Percentiles rank a stretch among this genome's conserved stretches.
Conservation (phyloP, 1,140 invertebrate genomes). For the Drosophila virilis region DNA sequence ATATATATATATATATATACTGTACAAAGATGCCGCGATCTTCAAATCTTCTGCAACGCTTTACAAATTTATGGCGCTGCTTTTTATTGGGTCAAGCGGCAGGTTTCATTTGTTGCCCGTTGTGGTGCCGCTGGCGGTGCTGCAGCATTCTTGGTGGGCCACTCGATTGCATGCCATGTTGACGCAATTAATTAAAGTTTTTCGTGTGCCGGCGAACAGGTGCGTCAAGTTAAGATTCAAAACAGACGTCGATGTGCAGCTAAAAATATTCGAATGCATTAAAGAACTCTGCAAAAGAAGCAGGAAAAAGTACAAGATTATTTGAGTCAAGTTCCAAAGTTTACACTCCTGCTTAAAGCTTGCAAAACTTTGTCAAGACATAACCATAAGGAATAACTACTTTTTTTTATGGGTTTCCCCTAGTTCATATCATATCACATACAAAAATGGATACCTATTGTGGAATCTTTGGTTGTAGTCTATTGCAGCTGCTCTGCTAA, state of each 20-base stretch:
- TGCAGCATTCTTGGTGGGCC: conserved; percentile 60
- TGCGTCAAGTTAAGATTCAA: conserved; percentile 20
- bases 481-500: not conserved
- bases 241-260: conserved; percentile 4
- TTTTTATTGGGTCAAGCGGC: conserved; percentile 73
- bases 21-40: conserved; percentile 48
- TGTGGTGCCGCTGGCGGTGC: conserved; percentile 3
- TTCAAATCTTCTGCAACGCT: conserved; percentile 33
- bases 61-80: conserved; percentile 64
- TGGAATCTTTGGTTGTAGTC: not conserved
- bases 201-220: conserved; percentile 37
- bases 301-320: not conserved
- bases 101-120: conserved; percentile 45
- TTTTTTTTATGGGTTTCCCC: too few relatives aligned
- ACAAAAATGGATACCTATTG: too few relatives aligned
- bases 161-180: conserved; percentile 27
- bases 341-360: too few relatives aligned
- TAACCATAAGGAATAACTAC: too few relatives aligned
- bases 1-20: conserved; percentile 1
- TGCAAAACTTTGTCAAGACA: too few relatives aligned
- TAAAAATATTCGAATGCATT: not conserved
- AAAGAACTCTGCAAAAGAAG: not conserved
- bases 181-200: conserved; percentile 61
- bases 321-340: too few relatives aligned
- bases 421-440: too few relatives aligned